Evolutionary conservation across 2,888 invertebrate genomes (phyloP), one percentile per base, ranked within the genome.

Genomic region (Macaria notata): DNA sequence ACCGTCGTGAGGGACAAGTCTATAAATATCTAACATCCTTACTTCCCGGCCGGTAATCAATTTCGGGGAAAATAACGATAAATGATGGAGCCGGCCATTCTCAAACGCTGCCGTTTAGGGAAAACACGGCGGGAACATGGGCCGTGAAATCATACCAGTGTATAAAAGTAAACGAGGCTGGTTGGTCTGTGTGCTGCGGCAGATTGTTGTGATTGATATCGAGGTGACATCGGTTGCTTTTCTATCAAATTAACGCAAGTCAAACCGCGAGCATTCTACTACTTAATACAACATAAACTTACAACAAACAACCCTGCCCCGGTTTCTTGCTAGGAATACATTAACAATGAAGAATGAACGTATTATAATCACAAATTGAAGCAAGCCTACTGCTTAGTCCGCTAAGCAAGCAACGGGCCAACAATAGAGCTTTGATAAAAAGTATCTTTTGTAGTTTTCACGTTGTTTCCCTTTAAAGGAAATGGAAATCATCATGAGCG

Each of bases 401-500:
- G 63, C 69, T 70, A 67, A 68, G 67, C 65, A 68, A 69, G 65
- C 65, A 62, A 64, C 57, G 58, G 65, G 56, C 62, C 63, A 57
- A 73, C 72, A 76, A 75, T 71, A 61, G 61, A 62, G 43, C 52
- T 69, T 71, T 67, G 66, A 71, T 69, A 70, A 68, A 69, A 68
- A 66, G 58, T 64, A 54, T 45, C 52, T 64, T 63, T 65, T 65
- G 70, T 75, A 72, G 56, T 56, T 66, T 68, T 76, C 73, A 75
- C 62, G 54, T 67, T 71, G 63, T 48, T 57, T 57, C 31, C n/a
- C 47, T 54, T 53, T 19, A 45, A 58, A 44, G 52, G 45, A 46
- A 59, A 63, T 63, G 46, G 44, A 59, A 55, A 53, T 49, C 33
- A 57, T 53, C 19, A 19, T 19, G 2, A 19, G 19, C 19, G 19